Evolutionary conservation across 2,113 vertebrate genomes (phyloP).

Genomic region (Oryzias curvinotus): DNA sequence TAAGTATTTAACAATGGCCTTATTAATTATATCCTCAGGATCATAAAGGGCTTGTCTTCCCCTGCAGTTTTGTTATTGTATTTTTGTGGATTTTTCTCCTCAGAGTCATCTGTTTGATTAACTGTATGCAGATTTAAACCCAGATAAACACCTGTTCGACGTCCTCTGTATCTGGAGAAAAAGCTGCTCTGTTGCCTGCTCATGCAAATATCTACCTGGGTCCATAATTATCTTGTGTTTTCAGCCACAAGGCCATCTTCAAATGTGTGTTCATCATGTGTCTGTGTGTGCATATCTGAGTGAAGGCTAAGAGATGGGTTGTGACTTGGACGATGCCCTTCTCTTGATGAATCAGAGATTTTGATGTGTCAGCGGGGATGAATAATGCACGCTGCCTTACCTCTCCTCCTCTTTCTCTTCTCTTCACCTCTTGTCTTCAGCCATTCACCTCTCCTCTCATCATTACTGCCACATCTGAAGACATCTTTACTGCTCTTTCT

Average conservation of each 20-base stretch:
- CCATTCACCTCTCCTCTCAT: constrained; percentile 64
- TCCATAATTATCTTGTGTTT: constrained; percentile 29
- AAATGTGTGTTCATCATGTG: constrained; percentile 14
- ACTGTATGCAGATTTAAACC: not conserved
- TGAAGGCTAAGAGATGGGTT: constrained; percentile 59
- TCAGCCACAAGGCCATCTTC: constrained; percentile 24
- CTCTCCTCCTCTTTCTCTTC: constrained; percentile 49
- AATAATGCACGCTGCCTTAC: constrained; percentile 71
- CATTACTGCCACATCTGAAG: constrained; percentile 68
- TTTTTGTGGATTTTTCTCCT: not conserved
- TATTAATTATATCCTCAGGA: no score
- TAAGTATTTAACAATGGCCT: no score
- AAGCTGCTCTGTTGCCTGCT: not conserved
- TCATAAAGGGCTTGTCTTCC: no score
- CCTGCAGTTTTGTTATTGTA: no score
- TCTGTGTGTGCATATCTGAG: constrained; percentile 44
- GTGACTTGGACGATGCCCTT: constrained; percentile 75
- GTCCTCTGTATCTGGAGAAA: not conserved
- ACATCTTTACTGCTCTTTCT: constrained; percentile 44
- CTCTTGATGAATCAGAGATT: constrained; percentile 75
- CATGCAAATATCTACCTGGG: constrained; percentile 7
- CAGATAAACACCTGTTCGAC: not conserved
- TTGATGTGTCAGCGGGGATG: constrained; percentile 76
- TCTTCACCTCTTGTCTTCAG: constrained; percentile 68
- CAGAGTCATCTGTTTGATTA: not conserved